A percentile compares a stretch with the other conserved stretches of the same genome.
phyloP scores from a whole-genome alignment of 1,140 invertebrate genomes.

The Maniola jurtina region DNA sequence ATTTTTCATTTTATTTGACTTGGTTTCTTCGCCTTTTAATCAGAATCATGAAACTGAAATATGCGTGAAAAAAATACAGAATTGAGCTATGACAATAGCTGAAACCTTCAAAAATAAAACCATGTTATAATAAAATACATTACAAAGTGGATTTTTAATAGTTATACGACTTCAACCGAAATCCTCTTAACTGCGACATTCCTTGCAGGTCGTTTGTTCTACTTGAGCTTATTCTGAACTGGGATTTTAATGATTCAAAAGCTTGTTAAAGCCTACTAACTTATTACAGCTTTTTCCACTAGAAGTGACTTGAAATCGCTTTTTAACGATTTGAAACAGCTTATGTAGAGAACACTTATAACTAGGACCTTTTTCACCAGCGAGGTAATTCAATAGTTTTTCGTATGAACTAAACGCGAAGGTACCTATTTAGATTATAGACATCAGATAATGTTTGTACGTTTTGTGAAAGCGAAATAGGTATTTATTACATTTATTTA shows the following conservation, averaged over 20 bases:
- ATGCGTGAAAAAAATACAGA: too few relatives aligned
- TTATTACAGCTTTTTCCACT: slow-evolving; percentile 26
- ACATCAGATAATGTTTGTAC: too few relatives aligned
- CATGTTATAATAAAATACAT: slow-evolving; percentile 12
- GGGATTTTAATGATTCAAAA: slow-evolving; percentile 32
- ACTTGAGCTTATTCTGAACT: slow-evolving; percentile 29
- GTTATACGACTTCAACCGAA: slow-evolving; percentile 23
- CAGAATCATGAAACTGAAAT: too few relatives aligned
- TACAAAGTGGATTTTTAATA: slow-evolving; percentile 26
- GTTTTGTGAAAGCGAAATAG: too few relatives aligned
- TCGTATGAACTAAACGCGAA: too few relatives aligned
- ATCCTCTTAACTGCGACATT: slow-evolving; percentile 23
- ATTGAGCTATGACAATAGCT: not conserved
- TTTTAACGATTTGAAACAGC: slow-evolving; percentile 28
- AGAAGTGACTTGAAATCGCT: slow-evolving; percentile 12
- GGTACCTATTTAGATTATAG: too few relatives aligned
- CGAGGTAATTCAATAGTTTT: not conserved
- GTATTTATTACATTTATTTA: too few relatives aligned
- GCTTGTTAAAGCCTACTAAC: slow-evolving; percentile 33
- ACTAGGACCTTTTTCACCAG: too few relatives aligned
- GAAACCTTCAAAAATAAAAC: slow-evolving; percentile 15
- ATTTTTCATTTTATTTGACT: too few relatives aligned
- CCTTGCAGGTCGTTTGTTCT: slow-evolving; percentile 31
- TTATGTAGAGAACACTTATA: slow-evolving; percentile 6
- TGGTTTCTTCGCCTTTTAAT: too few relatives aligned